These are phyloP conservation scores for Drosophila bocki DNA, from an alignment of 1,140 invertebrate species.

Conservation along the genomic window DNA sequence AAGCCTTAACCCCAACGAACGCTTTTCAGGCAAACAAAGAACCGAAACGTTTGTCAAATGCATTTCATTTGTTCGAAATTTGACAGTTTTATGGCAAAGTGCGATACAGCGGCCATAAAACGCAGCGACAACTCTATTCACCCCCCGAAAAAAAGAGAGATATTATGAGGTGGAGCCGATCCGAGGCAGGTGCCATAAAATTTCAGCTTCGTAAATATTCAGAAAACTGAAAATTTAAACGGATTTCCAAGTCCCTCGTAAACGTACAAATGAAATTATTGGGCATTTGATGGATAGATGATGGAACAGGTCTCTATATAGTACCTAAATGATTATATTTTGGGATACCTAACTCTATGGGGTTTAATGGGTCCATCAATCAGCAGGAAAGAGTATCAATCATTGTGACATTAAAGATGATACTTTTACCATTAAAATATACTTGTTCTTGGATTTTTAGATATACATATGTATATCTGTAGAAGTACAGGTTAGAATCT, in stretches of 20 bases:
- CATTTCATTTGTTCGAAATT: constrained; percentile 56
- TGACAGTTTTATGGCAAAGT: constrained; percentile 51
- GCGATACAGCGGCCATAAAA: constrained; percentile 49
- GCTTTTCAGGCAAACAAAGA: constrained; percentile 15
- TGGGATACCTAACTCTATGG: not conserved
- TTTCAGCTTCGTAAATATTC: constrained; percentile 14
- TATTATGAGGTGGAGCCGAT: constrained; percentile 36
- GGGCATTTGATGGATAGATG: constrained; percentile 27
- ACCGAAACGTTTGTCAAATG: constrained; percentile 44
- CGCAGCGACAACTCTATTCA: constrained; percentile 50
- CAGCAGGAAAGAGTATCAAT: constrained; percentile 17
- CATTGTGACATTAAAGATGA: constrained; percentile 14
- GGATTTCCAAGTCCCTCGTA: constrained; percentile 23
- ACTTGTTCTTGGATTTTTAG: not conserved
- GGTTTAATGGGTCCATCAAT: constrained; percentile 27
- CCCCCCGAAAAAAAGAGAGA: not conserved
- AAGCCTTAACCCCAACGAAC: constrained; percentile 13
- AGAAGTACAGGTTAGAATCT: too few relatives aligned
- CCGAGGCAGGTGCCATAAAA: constrained; percentile 48
- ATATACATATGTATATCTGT: too few relatives aligned
- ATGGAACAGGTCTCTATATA: not conserved
- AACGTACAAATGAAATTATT: constrained; percentile 34
- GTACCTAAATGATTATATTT: not conserved
- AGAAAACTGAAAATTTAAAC: constrained; percentile 9
- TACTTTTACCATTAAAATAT: not conserved